Base-by-base conservation (phyloP, 2,888 invertebrate genomes). In the Tinea semifulvella region DNA sequence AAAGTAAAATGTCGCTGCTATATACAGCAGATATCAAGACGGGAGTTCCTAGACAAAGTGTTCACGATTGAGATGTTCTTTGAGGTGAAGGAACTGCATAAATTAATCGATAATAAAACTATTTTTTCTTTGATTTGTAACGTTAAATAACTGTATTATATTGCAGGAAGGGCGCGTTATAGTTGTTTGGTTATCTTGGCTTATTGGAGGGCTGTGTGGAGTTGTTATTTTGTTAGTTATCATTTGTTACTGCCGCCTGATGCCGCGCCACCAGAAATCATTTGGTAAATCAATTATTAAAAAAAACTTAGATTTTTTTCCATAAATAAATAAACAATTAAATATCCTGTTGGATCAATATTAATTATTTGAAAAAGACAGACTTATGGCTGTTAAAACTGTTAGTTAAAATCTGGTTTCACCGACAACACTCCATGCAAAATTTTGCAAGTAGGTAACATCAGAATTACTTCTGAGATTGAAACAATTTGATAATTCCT, bases 211-310 rank as follows among this genome's bases (percentile, higher is more conserved):
- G 50, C 77, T 87, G 56, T 84, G 87, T 57, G 85, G 87, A 57
- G 85, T 87, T 57, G 67, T 86, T 57, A 76, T 87, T 64, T 81
- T 86, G 63, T 84, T 86, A 53, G 72, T 85, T 62, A 72, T 88
- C 58, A 77, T 87, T 57, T 88, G 87, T 72, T 84, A 86, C 67
- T 88, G 87, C 67, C 87, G 87, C 79, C 84, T 86, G 63, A 86
- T 87, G 84, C 87, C 87, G 56, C 84, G 85, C 52, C 83, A 86
- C 60, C 86, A 87, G 69, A 87, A 87, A 74, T 85, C 87, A 50
- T 85, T 85, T 61, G 85, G 88, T 88, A 70, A 82, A 82, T 63
- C 28, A 22, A 8, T 5, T 7, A 22, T 7, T 8, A 5, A 22
- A 8, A 22, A 8, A 8, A 7, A 22, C 25, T 22, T 22, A 22